Evolutionary conservation across 2,797 vertebrate genomes (phyloP).

Genomic region (Emys orbicularis): DNA sequence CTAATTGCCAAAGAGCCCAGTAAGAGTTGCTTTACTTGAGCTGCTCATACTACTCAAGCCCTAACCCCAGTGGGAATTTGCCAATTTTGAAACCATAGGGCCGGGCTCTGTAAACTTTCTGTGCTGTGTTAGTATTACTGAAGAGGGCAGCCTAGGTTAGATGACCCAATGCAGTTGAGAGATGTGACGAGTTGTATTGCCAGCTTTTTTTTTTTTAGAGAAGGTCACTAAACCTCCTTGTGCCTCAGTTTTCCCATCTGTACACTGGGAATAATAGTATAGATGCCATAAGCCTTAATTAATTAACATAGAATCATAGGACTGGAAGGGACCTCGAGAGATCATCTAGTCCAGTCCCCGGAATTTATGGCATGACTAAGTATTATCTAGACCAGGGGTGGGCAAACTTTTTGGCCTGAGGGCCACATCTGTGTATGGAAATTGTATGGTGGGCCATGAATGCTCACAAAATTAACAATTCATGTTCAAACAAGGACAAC

Average conservation of each 20-base stretch:
- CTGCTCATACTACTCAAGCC: not conserved
- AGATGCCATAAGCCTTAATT: not conserved
- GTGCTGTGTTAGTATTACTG: not conserved
- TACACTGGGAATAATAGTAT: not conserved
- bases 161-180: not conserved
- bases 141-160: not conserved
- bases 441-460: no score
- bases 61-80: not conserved
- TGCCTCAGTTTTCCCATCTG: not conserved
- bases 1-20: not conserved
- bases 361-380: no score
- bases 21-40: not conserved
- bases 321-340: no score
- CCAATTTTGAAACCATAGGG: not conserved
- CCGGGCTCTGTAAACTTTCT: not conserved
- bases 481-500: no score
- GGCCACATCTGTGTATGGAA: no score
- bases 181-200: not conserved
- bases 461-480: no score
- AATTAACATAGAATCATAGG: not conserved
- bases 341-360: no score
- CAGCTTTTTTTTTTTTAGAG: no score
- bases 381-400: no score
- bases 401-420: no score
- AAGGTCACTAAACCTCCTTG: not conserved